Evolutionary conservation across 2,113 vertebrate species (phyloP).

Genomic region (Mugil cephalus): DNA sequence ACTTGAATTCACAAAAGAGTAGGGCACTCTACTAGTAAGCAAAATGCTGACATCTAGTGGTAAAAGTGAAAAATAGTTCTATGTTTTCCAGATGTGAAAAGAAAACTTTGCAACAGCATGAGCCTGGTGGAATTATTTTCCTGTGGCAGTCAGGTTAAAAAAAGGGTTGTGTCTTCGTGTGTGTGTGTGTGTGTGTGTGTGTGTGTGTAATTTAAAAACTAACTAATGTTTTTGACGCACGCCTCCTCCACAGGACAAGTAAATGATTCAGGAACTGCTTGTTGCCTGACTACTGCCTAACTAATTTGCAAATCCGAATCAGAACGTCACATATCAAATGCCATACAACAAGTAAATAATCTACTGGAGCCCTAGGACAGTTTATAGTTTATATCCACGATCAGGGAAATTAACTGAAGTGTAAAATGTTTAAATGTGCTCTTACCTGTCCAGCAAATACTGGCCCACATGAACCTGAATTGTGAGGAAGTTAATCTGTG

Average conservation of each 20-base stretch:
- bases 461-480: neutral
- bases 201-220: neutral
- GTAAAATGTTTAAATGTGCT: neutral
- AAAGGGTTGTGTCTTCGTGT: no score
- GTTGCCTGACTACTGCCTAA: no score
- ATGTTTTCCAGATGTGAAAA: no score
- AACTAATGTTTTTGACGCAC: neutral
- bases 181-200: neutral
- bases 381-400: neutral
- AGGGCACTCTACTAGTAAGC: slow-evolving; percentile 10
- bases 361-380: neutral
- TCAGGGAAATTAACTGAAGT: neutral
- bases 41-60: slow-evolving; percentile 69
- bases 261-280: neutral
- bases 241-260: neutral
- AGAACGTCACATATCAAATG: neutral
- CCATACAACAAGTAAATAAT: no score
- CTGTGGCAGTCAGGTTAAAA: neutral
- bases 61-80: neutral
- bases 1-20: neutral
- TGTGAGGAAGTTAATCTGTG: neutral
- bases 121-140: neutral
- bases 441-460: neutral
- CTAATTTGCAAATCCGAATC: neutral
- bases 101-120: neutral